These are phyloP conservation scores for Gulo gulo DNA, from an alignment of 2,113 vertebrate genomes.

Conservation along the genomic window DNA sequence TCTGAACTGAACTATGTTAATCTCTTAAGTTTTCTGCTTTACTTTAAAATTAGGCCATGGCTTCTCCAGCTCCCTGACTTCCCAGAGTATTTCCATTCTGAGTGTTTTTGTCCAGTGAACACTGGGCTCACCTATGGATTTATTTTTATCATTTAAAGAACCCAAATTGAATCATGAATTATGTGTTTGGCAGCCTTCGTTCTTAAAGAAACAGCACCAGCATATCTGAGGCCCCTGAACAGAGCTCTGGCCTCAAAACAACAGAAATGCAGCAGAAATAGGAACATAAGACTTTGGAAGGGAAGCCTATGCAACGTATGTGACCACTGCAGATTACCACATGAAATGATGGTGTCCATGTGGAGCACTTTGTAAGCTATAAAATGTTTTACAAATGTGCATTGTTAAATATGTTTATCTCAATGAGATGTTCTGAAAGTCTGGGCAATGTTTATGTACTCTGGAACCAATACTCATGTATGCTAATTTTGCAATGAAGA, in stretches of 20 bases:
- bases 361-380: background rate
- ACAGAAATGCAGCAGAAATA: background rate
- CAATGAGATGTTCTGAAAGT: background rate
- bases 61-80: background rate
- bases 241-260: background rate
- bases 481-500: background rate
- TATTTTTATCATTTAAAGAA: conserved; percentile 28
- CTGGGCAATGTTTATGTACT: background rate
- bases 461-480: background rate
- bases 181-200: background rate
- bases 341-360: background rate
- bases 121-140: background rate
- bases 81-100: background rate
- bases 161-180: background rate
- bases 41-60: background rate
- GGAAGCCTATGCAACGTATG: background rate
- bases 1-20: background rate
- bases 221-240: background rate
- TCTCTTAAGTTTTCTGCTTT: background rate
- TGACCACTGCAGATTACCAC: background rate
- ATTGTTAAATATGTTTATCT: background rate
- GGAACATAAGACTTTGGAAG: background rate
- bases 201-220: background rate
- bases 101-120: background rate
- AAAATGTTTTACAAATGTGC: background rate